Percentiles rank a stretch among this genome's conserved stretches.
Evolutionary conservation across 35 echinoderm and acorn worm genomes (phyloP).

Genomic region (Stichopus chloronotus): DNA sequence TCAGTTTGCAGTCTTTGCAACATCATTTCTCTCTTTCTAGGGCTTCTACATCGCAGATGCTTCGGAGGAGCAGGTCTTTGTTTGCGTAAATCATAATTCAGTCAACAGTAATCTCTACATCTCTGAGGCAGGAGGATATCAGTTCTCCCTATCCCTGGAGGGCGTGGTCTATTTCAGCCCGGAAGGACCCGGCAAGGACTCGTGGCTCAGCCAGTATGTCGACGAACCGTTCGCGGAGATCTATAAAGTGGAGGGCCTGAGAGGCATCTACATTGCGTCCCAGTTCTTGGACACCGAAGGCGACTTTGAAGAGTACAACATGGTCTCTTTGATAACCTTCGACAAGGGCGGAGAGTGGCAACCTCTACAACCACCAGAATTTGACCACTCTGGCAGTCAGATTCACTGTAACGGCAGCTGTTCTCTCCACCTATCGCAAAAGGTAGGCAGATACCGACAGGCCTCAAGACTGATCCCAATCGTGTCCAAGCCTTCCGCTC

Average conservation of each 20-base stretch:
- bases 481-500: constrained; percentile 87
- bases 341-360: constrained; percentile 97
- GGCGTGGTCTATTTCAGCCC: constrained; percentile 87
- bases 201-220: constrained; percentile 82
- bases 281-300: constrained; percentile 39
- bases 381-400: constrained; percentile 19
- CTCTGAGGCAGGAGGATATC: constrained; percentile 69
- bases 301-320: constrained; percentile 69
- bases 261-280: constrained; percentile 85
- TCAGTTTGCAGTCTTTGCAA: no score
- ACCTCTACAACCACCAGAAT: constrained; percentile 27
- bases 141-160: constrained; percentile 77
- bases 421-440: constrained; percentile 82
- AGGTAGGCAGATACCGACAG: constrained; percentile 71
- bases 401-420: constrained; percentile 56
- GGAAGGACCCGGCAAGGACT: constrained; percentile 80
- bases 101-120: constrained; percentile 86
- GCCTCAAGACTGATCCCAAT: constrained; percentile 73
- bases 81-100: constrained; percentile 84
- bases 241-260: constrained; percentile 82
- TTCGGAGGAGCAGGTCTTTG: constrained; percentile 89
- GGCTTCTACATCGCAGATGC: neutral
- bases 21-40: neutral
- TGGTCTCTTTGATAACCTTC: constrained; percentile 75
- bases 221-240: constrained; percentile 90